phyloP scores from a whole-genome alignment of 2,113 vertebrate species.

The Eurypyga helias region DNA sequence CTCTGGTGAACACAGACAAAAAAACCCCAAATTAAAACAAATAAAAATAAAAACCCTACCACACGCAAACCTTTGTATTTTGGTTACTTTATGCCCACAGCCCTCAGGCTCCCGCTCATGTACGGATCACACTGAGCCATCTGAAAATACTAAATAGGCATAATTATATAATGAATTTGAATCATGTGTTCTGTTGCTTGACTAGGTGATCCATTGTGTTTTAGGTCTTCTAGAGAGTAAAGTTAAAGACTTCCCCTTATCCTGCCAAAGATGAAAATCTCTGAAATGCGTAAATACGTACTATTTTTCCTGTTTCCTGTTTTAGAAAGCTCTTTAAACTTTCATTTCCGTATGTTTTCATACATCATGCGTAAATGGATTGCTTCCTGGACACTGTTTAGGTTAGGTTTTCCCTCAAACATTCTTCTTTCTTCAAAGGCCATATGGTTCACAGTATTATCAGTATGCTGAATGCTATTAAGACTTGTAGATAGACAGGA shows the following conservation, averaged over 20 bases:
- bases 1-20: background rate
- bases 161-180: background rate
- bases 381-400: background rate
- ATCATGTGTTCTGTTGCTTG: background rate
- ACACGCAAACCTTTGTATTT: background rate
- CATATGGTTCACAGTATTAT: background rate
- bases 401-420: background rate
- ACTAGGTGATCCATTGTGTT: background rate
- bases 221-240: background rate
- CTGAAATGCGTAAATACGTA: background rate
- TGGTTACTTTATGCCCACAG: background rate
- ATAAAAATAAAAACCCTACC: background rate
- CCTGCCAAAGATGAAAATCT: background rate
- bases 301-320: background rate
- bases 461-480: background rate
- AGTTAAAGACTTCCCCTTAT: background rate
- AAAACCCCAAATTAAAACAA: background rate
- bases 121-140: background rate
- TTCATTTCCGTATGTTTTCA: background rate
- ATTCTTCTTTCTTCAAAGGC: background rate
- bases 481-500: background rate
- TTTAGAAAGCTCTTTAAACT: slow-evolving; percentile 12
- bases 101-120: background rate
- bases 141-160: background rate
- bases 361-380: background rate